phyloP scores from a whole-genome alignment of 2,113 vertebrate genomes.

The Spizaetus ornatus region DNA sequence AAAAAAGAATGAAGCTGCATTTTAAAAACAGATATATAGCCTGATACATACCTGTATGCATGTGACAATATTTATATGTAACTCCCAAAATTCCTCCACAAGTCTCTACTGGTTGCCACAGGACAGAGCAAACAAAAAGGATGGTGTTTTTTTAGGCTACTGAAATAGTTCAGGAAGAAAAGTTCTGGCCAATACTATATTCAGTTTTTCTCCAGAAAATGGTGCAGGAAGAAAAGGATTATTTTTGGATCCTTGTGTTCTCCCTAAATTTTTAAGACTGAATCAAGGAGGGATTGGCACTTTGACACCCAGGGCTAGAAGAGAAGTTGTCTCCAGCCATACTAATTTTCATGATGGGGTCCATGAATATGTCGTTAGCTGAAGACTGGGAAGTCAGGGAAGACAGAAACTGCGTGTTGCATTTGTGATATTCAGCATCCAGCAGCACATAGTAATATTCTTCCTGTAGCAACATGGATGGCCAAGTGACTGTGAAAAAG shows the following conservation, averaged over 20 bases:
- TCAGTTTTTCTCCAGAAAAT: neutral
- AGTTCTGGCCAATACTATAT: neutral
- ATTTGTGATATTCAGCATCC: neutral
- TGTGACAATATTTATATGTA: neutral
- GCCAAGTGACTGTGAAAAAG: neutral
- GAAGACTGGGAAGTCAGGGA: neutral
- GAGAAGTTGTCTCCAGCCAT: neutral
- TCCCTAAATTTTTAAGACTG: neutral
- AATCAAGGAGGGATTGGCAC: neutral
- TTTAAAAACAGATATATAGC: neutral
- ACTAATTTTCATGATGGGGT: neutral
- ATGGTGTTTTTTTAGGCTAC: neutral
- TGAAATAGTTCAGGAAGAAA: neutral
- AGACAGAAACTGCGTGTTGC: neutral
- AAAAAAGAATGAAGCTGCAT: neutral
- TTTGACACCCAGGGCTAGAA: neutral
- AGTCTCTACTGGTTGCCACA: neutral
- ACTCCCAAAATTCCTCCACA: neutral
- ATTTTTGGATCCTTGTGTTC: neutral
- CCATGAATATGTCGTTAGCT: neutral
- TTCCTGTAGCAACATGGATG: neutral
- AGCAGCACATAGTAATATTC: neutral
- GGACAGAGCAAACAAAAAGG: neutral
- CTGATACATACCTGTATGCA: neutral
- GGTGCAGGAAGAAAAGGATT: neutral